Evolutionary conservation across 2,113 vertebrate genomes (phyloP).

Genomic region (Genyomyrus donnyi): DNA sequence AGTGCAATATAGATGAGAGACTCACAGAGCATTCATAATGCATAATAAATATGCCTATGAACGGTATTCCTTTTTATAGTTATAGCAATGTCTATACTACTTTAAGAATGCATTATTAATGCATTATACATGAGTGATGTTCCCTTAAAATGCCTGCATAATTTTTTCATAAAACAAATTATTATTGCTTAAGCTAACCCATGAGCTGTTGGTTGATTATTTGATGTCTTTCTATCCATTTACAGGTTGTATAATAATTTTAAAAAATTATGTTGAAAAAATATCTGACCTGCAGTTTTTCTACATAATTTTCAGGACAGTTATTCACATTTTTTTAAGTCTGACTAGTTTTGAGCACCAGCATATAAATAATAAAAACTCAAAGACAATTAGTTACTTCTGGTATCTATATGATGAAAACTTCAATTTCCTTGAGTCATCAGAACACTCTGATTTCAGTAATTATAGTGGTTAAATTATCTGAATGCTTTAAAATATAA

Average conservation of each 20-base stretch:
- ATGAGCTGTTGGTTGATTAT: neutral
- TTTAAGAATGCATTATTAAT: neutral
- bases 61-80: neutral
- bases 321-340: neutral
- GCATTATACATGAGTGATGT: neutral
- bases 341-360: neutral
- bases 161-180: neutral
- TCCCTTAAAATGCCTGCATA: neutral
- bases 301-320: neutral
- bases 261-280: neutral
- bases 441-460: neutral
- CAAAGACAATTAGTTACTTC: neutral
- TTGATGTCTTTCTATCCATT: neutral
- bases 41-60: neutral
- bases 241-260: neutral
- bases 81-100: neutral
- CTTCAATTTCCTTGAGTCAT: neutral
- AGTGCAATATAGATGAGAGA: neutral
- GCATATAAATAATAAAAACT: neutral
- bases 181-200: neutral
- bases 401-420: neutral
- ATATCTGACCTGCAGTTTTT: neutral
- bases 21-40: neutral
- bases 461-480: neutral
- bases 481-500: neutral